A percentile compares a stretch with the other conserved stretches of the same genome.
Evolutionary conservation across 2,113 vertebrate species (phyloP).

Genomic region (Galbula dea): DNA sequence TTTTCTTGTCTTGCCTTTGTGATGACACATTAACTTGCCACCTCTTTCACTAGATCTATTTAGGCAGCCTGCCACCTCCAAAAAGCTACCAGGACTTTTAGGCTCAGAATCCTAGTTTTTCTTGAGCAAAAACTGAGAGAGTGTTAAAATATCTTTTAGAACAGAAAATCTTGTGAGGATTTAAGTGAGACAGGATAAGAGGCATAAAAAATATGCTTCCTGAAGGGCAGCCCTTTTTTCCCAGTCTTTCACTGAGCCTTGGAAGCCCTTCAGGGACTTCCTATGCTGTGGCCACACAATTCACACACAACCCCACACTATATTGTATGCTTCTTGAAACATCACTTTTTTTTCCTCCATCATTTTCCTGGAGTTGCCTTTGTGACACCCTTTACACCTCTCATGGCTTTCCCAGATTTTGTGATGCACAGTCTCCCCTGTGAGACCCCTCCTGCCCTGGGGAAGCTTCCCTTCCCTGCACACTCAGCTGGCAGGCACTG

Average conservation of each 20-base stretch:
- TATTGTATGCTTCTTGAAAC: neutral
- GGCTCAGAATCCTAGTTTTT: neutral
- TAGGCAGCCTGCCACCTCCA: neutral
- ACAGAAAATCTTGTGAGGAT: neutral
- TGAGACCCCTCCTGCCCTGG: neutral
- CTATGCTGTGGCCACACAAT: neutral
- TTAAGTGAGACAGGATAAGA: neutral
- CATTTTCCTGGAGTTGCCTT: neutral
- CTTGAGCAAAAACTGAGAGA: neutral
- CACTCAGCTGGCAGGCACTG: neutral
- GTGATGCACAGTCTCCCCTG: neutral
- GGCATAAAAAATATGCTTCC: neutral
- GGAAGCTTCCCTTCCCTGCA: neutral
- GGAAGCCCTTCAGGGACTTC: neutral
- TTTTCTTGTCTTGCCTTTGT: neutral
- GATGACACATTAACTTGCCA: neutral
- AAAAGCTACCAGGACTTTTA: neutral
- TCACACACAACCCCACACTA: neutral
- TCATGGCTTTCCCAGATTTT: neutral
- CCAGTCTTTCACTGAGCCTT: neutral
- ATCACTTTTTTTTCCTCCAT: rapidly evolving
- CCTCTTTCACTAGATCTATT: neutral
- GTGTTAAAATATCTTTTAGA: neutral
- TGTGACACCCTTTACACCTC: rapidly evolving
- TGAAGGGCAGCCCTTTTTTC: neutral